Conservation (phyloP, 1,140 invertebrate species). For the Zeugodacus cucurbitae region DNA sequence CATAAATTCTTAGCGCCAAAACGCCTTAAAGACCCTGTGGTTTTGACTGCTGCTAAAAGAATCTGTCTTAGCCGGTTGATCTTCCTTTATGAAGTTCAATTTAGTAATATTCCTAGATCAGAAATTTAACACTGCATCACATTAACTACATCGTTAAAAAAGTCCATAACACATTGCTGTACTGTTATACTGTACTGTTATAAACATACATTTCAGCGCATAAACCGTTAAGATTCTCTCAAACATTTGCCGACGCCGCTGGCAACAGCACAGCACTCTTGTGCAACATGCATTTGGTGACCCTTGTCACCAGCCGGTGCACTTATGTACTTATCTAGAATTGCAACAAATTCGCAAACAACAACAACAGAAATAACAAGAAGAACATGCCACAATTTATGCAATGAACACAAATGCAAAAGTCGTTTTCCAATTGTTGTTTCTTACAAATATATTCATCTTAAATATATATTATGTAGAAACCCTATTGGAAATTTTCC, state of each 20-base stretch:
- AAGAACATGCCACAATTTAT: not conserved
- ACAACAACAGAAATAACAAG: not conserved
- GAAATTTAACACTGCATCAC: not conserved
- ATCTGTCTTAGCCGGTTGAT: no score
- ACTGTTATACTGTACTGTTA: not conserved
- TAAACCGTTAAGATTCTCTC: not conserved
- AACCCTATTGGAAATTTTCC: no score
- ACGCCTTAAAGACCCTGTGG: no score
- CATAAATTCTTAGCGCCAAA: no score
- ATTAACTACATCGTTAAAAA: not conserved
- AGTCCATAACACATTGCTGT: not conserved
- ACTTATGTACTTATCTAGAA: not conserved
- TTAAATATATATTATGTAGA: not conserved
- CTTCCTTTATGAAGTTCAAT: no score
- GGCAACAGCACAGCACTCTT: not conserved
- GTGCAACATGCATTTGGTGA: not conserved
- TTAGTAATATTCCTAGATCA: no score
- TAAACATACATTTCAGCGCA: not conserved
- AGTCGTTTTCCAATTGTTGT: not conserved
- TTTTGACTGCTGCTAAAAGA: no score
- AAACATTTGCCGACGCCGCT: not conserved
- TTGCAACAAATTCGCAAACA: not conserved
- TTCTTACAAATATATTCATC: not conserved
- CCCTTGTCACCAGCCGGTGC: conserved; percentile 10
- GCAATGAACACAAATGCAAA: not conserved